phyloP scores from a whole-genome alignment of 2,113 vertebrate species.

The Indicator maculatus region DNA sequence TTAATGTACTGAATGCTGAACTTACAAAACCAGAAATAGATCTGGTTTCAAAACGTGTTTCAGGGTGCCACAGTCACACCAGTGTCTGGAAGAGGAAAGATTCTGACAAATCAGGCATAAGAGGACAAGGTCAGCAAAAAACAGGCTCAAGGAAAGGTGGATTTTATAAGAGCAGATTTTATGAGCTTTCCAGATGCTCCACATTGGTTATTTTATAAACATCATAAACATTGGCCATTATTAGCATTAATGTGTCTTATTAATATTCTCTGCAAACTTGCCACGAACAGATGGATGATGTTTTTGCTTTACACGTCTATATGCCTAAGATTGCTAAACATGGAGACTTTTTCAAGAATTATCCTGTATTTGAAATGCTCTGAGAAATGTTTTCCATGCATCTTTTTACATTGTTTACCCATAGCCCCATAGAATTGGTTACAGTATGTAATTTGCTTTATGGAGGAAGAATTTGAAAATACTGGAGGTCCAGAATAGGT shows the following conservation, averaged over 20 bases:
- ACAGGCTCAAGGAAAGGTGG: background rate
- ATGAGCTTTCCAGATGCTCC: background rate
- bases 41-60: background rate
- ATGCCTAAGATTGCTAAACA: background rate
- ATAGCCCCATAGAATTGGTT: background rate
- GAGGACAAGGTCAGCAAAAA: background rate
- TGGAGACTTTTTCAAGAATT: background rate
- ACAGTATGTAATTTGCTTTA: background rate
- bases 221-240: constrained; percentile 24
- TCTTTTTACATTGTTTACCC: background rate
- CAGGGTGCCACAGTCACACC: background rate
- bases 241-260: constrained; percentile 23
- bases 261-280: constrained; percentile 28
- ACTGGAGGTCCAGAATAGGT: background rate
- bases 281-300: background rate
- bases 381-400: background rate
- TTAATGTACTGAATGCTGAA: constrained; percentile 29
- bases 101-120: background rate
- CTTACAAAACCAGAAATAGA: background rate
- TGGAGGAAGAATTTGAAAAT: constrained; percentile 11
- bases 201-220: constrained; percentile 26
- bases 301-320: background rate
- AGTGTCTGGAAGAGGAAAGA: background rate
- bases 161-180: constrained; percentile 11
- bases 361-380: background rate